Base-by-base conservation (phyloP, 2,888 invertebrate species). In the Caenorhabditis sp. region DNA sequence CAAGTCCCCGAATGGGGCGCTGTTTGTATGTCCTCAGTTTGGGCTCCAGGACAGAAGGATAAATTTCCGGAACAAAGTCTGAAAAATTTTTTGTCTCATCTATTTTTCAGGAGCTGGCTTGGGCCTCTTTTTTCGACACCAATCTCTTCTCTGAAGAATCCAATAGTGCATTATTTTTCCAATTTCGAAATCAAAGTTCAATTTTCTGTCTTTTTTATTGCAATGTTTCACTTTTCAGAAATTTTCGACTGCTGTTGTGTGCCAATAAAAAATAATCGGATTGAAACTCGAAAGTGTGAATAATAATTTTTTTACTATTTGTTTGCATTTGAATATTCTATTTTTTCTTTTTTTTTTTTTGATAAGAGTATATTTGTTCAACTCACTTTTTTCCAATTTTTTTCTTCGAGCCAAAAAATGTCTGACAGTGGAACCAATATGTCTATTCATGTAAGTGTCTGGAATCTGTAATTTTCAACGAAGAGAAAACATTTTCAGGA, bases 361-460 rank as follows among this genome's bases (percentile, higher is more conserved):
- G 43, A 43, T 43, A 43, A 43, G 53, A 53, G 53, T 24, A 53
- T 53, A 24, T 21, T 24, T 24, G 21, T 53, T 53, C 53, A 53
- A 53, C 24, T 24, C 21, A 53, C 21, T 53, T 53, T 53, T 53
- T 24, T 53, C 21, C 3, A 43, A 3, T 10, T 43, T 43, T 43
- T 43, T 43, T 43, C 17, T 43, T 17, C 17, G 43, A 43, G 43
- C 14, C 10, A 43, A 17, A 6, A 43, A 6, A 73, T 73, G 73
- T 63, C 65, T n/a, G 68, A 72, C 17, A 62, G 58, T 26, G 50
- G 50, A 14, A 59, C 37, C 26, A 60, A 43, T 19, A 54, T 62
- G 24, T 72, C 72, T 1, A 59, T 72, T 37, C 67, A 72, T 58
- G 72, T 72, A 55, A 26, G 12, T 37, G 6, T 49, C 14, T 43